Evolutionary conservation across 2,113 vertebrate genomes (phyloP), one percentile per base, ranked within the genome.

Genomic region (Nibea coibor): DNA sequence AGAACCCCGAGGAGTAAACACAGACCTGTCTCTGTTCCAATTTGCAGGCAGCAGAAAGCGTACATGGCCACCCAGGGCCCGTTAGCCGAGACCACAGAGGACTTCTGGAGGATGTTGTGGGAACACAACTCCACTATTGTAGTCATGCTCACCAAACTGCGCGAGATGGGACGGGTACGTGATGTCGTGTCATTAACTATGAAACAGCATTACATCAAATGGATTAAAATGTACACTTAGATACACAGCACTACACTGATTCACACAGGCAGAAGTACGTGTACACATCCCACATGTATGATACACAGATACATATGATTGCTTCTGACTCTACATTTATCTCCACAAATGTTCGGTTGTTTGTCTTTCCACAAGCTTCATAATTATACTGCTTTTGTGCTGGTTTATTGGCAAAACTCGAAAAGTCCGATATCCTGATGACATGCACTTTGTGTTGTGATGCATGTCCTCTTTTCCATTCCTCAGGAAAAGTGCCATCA

Each of bases 91-190:
- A 99, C 97, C 90, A 97, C 98, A 0, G 98, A 99, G 91, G 98
- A 99, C 94, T 98, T 99, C 95, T 99, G 98, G 98, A 96, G 98
- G 80, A 99, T 99, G 98, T 87, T 99, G 2, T 99, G 98, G 98
- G 98, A 99, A 76, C 97, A 99, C 94, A 98, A 98, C 84, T 99
- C 98, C 86, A 99, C 98, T 88, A 99, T 99, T 63, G 96, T 99
- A 50, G 97, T 99, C 92, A 99, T 99, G 97, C 94, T 99, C 91
- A 99, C 97, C 82, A 98, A 99, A 91, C 95, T 99, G 68, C 93
- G 96, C 5, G 97, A 99, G 93, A 98, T 99, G 97, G 98, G 97
- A 87, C 95, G 97, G 96, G 98, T 99, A 93, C 4, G 20, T 43
- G 39, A 20, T 16, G 9, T 48, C 19, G 6, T 58, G 11, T 67